Conservation (phyloP, 1,140 invertebrate genomes). For the Neomicropteryx cornuta region DNA sequence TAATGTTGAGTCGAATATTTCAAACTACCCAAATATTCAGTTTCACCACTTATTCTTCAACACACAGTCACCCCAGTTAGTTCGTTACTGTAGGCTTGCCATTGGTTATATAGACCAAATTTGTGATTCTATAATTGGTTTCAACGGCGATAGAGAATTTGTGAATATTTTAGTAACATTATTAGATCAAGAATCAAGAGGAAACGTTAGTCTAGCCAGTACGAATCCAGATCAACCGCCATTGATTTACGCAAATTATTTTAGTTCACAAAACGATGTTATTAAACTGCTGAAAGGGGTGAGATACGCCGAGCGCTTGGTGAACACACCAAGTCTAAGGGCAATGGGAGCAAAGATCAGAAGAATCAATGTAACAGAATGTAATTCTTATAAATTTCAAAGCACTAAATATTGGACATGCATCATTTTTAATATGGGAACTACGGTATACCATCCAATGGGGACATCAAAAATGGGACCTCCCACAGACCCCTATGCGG, state of each 20-base stretch:
- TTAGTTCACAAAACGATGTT: conserved; percentile 59
- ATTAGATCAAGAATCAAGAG: conserved; percentile 38
- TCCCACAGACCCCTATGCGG: conserved; percentile 41
- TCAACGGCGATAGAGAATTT: conserved; percentile 26
- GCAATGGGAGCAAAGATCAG: conserved; percentile 28
- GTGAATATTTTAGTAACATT: conserved; percentile 29
- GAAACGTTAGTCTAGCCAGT: conserved; percentile 30
- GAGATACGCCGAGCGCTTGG: conserved; percentile 24
- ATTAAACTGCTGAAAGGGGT: conserved; percentile 47
- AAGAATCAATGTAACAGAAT: conserved; percentile 30
- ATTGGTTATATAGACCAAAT: conserved; percentile 26
- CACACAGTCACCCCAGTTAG: conserved; percentile 15
- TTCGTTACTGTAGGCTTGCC: conserved; percentile 7
- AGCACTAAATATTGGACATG: conserved; percentile 55
- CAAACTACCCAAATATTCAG: conserved; percentile 26
- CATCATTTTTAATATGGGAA: conserved; percentile 42
- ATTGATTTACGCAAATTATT: conserved; percentile 69
- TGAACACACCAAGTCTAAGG: conserved; percentile 30
- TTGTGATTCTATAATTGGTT: conserved; percentile 23
- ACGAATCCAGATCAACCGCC: conserved; percentile 45
- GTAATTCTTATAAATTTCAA: conserved; percentile 29
- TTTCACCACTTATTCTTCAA: conserved; percentile 16
- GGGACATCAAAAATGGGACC: conserved; percentile 71
- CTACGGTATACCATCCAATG: conserved; percentile 56
- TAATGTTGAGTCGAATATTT: conserved; percentile 16